A percentile compares a stretch with the other conserved stretches of the same genome.
Conservation (phyloP, 30 jellyfish, hydroid and myxozoan genomes). For the Chrysaora quinquecirrha region DNA sequence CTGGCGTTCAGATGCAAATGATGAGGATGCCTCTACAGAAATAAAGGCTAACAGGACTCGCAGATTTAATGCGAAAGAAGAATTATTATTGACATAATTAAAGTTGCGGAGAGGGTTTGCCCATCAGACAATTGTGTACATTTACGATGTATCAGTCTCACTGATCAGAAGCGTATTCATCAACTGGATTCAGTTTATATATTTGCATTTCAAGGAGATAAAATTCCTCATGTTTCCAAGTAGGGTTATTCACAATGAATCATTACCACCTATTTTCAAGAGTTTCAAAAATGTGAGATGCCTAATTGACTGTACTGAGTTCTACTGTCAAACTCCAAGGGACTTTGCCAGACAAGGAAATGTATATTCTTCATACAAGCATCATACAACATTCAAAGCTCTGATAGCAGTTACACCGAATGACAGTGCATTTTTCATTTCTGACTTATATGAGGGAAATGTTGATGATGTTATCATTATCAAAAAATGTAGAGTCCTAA, state of each 20-base stretch:
- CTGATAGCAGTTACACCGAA: slow-evolving; percentile 65
- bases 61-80: slow-evolving; percentile 45
- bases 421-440: slow-evolving; percentile 31
- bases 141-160: slow-evolving; percentile 61
- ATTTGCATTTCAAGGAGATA: slow-evolving; percentile 58
- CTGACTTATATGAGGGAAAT: slow-evolving; percentile 39
- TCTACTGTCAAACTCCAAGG: slow-evolving; percentile 57
- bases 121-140: slow-evolving; percentile 60
- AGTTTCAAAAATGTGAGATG: slow-evolving; percentile 57
- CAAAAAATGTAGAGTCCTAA: slow-evolving; percentile 13
- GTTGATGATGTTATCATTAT: slow-evolving; percentile 19
- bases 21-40: slow-evolving; percentile 10
- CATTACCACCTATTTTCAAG: slow-evolving; percentile 51
- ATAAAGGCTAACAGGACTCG: slow-evolving; percentile 8
- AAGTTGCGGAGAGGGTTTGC: slow-evolving; percentile 72
- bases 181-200: slow-evolving; percentile 76
- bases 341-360: slow-evolving; percentile 65
- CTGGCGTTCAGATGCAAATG: slow-evolving; percentile 23
- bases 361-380: slow-evolving; percentile 56
- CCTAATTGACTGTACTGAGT: slow-evolving; percentile 53
- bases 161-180: slow-evolving; percentile 55
- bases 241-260: slow-evolving; percentile 25
- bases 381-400: slow-evolving; percentile 61
- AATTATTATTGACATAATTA: slow-evolving; percentile 54
- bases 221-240: slow-evolving; percentile 69